phyloP scores from a whole-genome alignment of 2,113 vertebrate species.

The Orthochromis indermauri region DNA sequence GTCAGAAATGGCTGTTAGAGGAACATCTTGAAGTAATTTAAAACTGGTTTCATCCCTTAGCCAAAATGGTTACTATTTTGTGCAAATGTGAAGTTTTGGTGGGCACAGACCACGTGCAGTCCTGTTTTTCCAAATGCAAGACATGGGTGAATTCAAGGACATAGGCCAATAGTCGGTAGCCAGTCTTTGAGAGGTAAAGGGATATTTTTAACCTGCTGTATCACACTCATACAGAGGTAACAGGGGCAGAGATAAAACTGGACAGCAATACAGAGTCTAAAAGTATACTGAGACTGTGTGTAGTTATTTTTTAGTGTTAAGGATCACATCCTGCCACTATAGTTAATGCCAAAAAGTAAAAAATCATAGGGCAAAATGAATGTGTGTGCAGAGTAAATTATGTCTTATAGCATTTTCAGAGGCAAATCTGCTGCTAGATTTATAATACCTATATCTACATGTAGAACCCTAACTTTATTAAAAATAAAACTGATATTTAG shows the following conservation, averaged over 20 bases:
- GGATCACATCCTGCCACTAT: constrained; percentile 1
- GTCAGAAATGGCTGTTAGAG: neutral
- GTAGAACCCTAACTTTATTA: neutral
- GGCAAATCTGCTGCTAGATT: neutral
- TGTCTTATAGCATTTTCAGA: neutral
- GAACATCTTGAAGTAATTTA: neutral
- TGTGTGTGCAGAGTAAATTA: neutral
- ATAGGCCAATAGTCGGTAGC: neutral
- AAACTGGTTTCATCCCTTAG: neutral
- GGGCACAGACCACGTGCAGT: neutral
- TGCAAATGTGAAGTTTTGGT: neutral
- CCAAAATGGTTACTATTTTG: neutral
- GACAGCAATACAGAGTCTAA: constrained; percentile 19
- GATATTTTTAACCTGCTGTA: constrained; percentile 55
- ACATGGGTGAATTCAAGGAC: neutral
- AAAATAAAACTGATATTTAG: neutral
- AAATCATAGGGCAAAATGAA: neutral
- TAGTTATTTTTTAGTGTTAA: constrained; percentile 1
- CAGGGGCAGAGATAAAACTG: constrained; percentile 13
- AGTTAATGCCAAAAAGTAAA: neutral
- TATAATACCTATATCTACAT: neutral
- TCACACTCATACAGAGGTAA: constrained; percentile 65
- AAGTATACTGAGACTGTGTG: neutral
- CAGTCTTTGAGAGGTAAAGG: neutral
- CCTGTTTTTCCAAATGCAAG: neutral